phyloP scores from a whole-genome alignment of 2,797 vertebrate genomes.

The Enteromius argenteus region DNA sequence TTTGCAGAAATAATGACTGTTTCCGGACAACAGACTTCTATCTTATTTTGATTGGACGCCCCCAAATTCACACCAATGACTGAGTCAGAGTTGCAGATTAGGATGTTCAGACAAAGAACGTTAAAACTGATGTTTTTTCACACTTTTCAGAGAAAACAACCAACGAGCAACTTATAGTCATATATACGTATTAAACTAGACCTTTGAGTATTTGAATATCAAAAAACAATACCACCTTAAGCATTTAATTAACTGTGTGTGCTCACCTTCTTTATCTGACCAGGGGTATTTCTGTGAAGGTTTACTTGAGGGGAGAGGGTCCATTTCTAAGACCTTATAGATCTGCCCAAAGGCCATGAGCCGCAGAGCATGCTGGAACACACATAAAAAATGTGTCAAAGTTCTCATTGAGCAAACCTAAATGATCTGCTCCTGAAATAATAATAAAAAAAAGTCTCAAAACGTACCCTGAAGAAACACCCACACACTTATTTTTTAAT shows the following conservation, averaged over 20 bases:
- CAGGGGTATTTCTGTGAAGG: conserved; percentile 96
- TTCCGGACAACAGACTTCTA: not conserved
- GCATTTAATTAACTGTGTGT: not conserved
- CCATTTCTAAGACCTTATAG: conserved; percentile 98
- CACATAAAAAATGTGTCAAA: not conserved
- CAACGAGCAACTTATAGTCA: not conserved
- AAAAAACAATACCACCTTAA: not conserved
- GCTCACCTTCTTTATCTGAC: conserved; percentile 96
- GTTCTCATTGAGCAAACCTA: not conserved
- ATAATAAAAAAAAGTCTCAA: not conserved
- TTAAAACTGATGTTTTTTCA: not conserved
- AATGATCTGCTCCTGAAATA: not conserved
- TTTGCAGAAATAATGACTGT: not conserved
- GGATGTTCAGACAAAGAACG: not conserved
- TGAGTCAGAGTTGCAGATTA: not conserved
- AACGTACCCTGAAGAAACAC: not conserved
- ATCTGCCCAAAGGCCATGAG: conserved; percentile 98
- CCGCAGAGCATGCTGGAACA: conserved; percentile 89
- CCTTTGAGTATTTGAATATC: not conserved
- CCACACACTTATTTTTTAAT: conserved; percentile 16
- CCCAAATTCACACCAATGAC: not conserved
- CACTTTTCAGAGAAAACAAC: not conserved
- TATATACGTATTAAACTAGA: not conserved
- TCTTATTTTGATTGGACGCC: not conserved
- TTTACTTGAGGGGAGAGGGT: conserved; percentile 96